Evolutionary conservation across 2,888 invertebrate genomes (phyloP), one percentile per base, ranked within the genome.

Genomic region (Hirtodrosophila cameraria): DNA sequence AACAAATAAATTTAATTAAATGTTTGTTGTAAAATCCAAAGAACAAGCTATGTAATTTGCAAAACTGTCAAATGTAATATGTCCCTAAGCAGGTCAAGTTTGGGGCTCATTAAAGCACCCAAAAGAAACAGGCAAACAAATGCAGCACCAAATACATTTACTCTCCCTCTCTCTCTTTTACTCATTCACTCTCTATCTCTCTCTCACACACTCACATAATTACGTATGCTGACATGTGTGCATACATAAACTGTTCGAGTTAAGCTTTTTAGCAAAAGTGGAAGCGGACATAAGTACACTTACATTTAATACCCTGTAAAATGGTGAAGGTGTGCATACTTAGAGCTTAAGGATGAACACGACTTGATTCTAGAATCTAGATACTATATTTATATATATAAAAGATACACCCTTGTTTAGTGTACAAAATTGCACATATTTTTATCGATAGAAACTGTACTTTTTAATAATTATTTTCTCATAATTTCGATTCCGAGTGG

Each of bases 21-120:
- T 52, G 55, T 36, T 35, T 35, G 16, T 54, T 39, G 15, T 28
- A 27, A 50, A 42, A 46, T 50, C 36, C 11, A 64, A 39, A 33
- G 23, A 36, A 60, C 49, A 45, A 15, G 39, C 23, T 33, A 57
- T 30, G 48, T 64, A 52, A 62, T 80, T 82, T 78, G 59, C 35
- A 55, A 57, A 76, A 52, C 58, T 83, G 64, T 67, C 59, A 63
- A 65, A 71, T 42, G 58, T 45, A 64, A 46, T 65, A 66, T 65
- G 64, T 45, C 61, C 72, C 58, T 61, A 64, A 54, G 70, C 72
- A 45, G 77, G 52, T 50, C 62, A 48, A 59, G 42, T 65, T 69
- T 18, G 48, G 25, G 48, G 39, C 85, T 84, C 68, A 78, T 84
- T 78, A 78, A 58, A 63, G 69, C 38, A 35, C 30, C 59, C 61